Evolutionary conservation across 2,797 vertebrate genomes (phyloP), one percentile per base, ranked within the genome.

Genomic region (Malurus leucopterus): DNA sequence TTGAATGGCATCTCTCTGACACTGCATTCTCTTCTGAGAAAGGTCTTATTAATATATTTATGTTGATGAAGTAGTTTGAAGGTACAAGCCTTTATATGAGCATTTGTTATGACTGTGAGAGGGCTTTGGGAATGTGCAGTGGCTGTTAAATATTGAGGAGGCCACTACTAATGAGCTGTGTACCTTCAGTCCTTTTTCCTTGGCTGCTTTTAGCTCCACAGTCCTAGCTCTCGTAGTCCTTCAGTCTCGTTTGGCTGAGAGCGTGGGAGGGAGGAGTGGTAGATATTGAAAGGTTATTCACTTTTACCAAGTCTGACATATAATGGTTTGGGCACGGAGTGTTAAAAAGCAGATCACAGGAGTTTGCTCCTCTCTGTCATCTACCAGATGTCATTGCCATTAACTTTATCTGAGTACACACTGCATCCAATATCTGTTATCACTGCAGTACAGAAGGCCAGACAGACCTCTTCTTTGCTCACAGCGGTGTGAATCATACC

Each of bases 351-450:
- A 94, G 43, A 85, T 89, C 79, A 86, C 62, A 87, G 61, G 93
- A 90, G 79, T 81, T 93, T 93, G 68, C 30, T 90, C 13, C 44
- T 89, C 86, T 91, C 63, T 94, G 86, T 94, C 90, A 78, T 73
- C 67, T 89, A 75, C 49, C 90, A 93, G 85, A 90, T 94, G 89
- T 90, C 85, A 90, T 73, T 89, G 73, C 76, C 86, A 91, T 93
- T 93, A 93, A 81, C 92, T 95, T 92, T 90, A 90, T 95, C 89
- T 89, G 76, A 70, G 87, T 89, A 86, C 84, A 78, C 67, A 63
- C 59, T 91, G 83, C 89, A 81, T 81, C 85, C 84, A 87, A 20
- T 95, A 81, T 92, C 73, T 86, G 84, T 95, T 95, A 93, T 90
- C 94, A 73, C 76, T 91, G n/a, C 49, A 23, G 67, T 92, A 76